phyloP scores from a whole-genome alignment of 1,140 invertebrate species.

The Sweltsa coloradensis region DNA sequence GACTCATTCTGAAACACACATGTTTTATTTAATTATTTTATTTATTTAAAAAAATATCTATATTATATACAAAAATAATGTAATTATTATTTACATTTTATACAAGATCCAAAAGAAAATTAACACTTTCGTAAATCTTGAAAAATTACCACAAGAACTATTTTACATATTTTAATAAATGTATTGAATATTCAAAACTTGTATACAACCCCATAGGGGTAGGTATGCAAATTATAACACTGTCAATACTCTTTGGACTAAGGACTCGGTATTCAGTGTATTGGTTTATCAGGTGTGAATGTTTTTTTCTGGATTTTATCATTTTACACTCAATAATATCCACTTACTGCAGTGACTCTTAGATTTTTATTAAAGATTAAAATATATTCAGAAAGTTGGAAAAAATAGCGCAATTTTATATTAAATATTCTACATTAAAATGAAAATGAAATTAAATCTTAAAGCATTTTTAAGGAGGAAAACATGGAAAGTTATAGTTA shows the following conservation, averaged over 20 bases:
- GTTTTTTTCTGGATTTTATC: too few relatives aligned
- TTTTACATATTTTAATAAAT: not conserved
- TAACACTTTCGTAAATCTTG: not conserved
- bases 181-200: too few relatives aligned
- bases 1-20: slow-evolving; percentile 39
- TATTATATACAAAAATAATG: not conserved
- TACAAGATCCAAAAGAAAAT: not conserved
- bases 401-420: too few relatives aligned
- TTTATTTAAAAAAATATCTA: not conserved
- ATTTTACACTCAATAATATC: too few relatives aligned
- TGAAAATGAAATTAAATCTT: not conserved
- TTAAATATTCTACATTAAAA: not conserved
- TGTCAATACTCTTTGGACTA: too few relatives aligned
- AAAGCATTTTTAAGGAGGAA: not conserved
- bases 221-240: too few relatives aligned
- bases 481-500: not conserved
- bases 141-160: not conserved
- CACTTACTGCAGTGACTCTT: too few relatives aligned
- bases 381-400: too few relatives aligned
- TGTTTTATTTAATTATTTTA: slow-evolving; percentile 39
- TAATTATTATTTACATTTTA: not conserved
- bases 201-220: too few relatives aligned
- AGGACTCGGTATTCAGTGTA: too few relatives aligned
- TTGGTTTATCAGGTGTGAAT: too few relatives aligned
- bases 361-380: too few relatives aligned